Base-by-base conservation (phyloP, 2,888 invertebrate genomes). In the Himalopsyche japonica region DNA sequence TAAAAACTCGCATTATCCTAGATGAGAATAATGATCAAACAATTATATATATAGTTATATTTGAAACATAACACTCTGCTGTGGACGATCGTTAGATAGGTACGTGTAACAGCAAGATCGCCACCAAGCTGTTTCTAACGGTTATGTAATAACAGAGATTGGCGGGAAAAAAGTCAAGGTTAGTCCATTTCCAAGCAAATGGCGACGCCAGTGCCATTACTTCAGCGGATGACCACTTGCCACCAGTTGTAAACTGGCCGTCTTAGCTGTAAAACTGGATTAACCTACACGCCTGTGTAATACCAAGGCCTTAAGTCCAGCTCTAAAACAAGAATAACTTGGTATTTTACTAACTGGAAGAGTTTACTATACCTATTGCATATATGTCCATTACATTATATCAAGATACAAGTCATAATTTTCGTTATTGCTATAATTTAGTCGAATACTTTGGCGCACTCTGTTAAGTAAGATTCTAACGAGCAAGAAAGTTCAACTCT, bases 151-250 rank as follows among this genome's bases (percentile, higher is more conserved):
- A 77, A 80, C 81, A 76, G 83, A 64, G 82, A 76, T 79, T 70
- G 76, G 82, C 84, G 37, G 76, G 84, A 82, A 86, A 84, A 85
- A 85, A 86, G 79, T 86, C 86, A 86, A 86, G 86, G 86, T 84
- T 86, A 79, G 84, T 78, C 79, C 84, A 85, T 84, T 85, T 85
- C 84, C 82, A 84, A 79, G 86, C 82, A 83, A 84, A 85, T 80
- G 12, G 70, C 82, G 70, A 82, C 79, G 81, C 79, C 81, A 81
- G 78, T 70, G 80, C 78, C 76, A 70, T 76, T 64, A 37, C 49
- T 20, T 32, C 70, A 48, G 76, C 81, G 57, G 37, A 64, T 47
- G 64, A 43, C 47, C 77, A 78, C 78, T 78, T 78, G 78, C 82
- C 78, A 34, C 15, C 80, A 32, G 27, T 70, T 70, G 30, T 30